phyloP scores from a whole-genome alignment of 1,140 invertebrate genomes.

The Drosophila orosa region DNA sequence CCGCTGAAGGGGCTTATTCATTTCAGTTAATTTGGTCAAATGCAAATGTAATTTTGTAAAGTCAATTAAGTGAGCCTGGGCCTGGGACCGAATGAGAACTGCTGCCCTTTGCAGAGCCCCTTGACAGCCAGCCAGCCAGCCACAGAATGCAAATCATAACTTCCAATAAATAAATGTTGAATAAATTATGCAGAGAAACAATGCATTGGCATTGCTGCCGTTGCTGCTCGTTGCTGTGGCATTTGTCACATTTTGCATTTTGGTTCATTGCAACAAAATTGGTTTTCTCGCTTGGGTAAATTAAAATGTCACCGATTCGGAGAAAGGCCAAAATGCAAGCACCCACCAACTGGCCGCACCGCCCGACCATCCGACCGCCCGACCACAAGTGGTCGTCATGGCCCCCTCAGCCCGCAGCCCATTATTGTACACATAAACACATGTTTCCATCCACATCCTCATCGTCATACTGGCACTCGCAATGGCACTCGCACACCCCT shows the following conservation, averaged over 20 bases:
- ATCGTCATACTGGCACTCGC: neutral
- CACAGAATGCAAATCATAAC: constrained; percentile 74
- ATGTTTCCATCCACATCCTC: constrained; percentile 51
- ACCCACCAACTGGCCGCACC: constrained; percentile 37
- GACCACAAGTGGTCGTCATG: constrained; percentile 38
- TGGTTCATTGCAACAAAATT: constrained; percentile 70
- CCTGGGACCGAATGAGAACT: neutral
- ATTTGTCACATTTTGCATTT: constrained; percentile 71
- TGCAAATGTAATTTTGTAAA: constrained; percentile 75
- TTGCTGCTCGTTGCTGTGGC: constrained; percentile 34
- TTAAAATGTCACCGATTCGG: constrained; percentile 77
- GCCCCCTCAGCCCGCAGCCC: constrained; percentile 23
- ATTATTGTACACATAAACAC: constrained; percentile 56
- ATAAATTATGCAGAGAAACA: constrained; percentile 68
- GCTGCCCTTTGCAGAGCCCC: neutral
- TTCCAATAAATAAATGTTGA: constrained; percentile 77
- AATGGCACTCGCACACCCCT: constrained; percentile 3
- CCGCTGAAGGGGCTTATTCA: constrained; percentile 17
- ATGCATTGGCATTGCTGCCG: constrained; percentile 14
- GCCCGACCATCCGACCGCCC: constrained; percentile 31
- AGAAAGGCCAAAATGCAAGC: constrained; percentile 65
- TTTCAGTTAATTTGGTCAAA: constrained; percentile 64
- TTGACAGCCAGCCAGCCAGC: constrained; percentile 16
- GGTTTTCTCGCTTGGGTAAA: constrained; percentile 79
- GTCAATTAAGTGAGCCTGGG: constrained; percentile 63